phyloP scores from a whole-genome alignment of 2,113 vertebrate species.

The Clinocottus analis region DNA sequence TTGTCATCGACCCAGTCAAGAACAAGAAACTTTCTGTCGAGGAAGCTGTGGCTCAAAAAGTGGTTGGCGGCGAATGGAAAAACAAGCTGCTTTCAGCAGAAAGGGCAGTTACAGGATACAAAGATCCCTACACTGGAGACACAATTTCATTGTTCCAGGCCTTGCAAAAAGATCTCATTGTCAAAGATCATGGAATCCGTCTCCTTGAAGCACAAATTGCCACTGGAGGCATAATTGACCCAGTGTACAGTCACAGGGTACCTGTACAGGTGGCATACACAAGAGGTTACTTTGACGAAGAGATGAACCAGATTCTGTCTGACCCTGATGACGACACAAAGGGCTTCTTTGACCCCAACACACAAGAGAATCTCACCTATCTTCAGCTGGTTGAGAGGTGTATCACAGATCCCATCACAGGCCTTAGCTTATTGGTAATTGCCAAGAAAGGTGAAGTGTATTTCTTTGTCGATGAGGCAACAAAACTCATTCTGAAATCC shows the following conservation, averaged over 20 bases:
- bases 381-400: conserved; percentile 84
- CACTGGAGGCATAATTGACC: conserved; percentile 77
- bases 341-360: conserved; percentile 82
- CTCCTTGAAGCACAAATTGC: conserved; percentile 78
- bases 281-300: conserved; percentile 86
- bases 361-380: conserved; percentile 86
- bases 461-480: conserved; percentile 71
- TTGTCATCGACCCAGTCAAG: conserved; percentile 84
- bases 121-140: conserved; percentile 85
- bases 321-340: conserved; percentile 76
- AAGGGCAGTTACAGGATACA: conserved; percentile 84
- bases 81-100: conserved; percentile 75
- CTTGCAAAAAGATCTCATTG: conserved; percentile 78
- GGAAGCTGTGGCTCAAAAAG: conserved; percentile 38
- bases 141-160: conserved; percentile 87
- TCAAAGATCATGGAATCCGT: conserved; percentile 76
- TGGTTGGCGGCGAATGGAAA: conserved; percentile 80
- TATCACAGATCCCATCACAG: conserved; percentile 70
- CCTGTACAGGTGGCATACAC: conserved; percentile 86
- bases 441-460: conserved; percentile 81
- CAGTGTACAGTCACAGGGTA: conserved; percentile 70
- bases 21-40: conserved; percentile 48
- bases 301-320: conserved; percentile 79
- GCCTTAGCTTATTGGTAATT: conserved; percentile 79
- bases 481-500: conserved; percentile 67